Conservation (phyloP, 53 echinoderm and acorn worm genomes). For the Holothuria scabra region DNA sequence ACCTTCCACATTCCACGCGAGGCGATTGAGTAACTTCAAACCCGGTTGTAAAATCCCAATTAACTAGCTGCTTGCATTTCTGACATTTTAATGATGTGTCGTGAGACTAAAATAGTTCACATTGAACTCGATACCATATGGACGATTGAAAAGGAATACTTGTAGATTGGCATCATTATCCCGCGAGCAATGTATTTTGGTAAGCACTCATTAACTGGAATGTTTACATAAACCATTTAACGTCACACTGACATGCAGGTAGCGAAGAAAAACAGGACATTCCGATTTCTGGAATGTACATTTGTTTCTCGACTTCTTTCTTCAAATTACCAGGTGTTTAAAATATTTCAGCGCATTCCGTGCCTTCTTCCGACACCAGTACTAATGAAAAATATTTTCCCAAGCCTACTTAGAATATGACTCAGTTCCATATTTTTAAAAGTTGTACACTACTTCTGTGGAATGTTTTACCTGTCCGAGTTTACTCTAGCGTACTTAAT, state of each 20-base stretch:
- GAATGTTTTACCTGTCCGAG: too few relatives aligned
- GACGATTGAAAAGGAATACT: slow-evolving; percentile 1
- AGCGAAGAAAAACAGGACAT: slow-evolving; percentile 29
- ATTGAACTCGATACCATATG: slow-evolving; percentile 32
- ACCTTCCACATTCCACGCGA: slow-evolving; percentile 38
- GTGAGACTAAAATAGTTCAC: slow-evolving; percentile 23
- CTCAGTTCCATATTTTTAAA: too few relatives aligned
- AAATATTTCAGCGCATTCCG: slow-evolving; percentile 33
- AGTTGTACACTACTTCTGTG: too few relatives aligned
- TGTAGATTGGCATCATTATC: slow-evolving; percentile 1
- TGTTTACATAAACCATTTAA: slow-evolving; percentile 44
- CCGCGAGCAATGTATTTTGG: slow-evolving; percentile 12
- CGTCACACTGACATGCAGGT: slow-evolving; percentile 12
- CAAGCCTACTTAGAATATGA: too few relatives aligned
- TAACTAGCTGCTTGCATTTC: slow-evolving; percentile 37
- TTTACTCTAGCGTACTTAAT: too few relatives aligned
- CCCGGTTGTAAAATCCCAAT: slow-evolving; percentile 14
- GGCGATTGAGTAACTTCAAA: slow-evolving; percentile 18
- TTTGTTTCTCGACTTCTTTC: slow-evolving; percentile 17
- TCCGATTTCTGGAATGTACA: slow-evolving; percentile 39
- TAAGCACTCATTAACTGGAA: slow-evolving; percentile 19
- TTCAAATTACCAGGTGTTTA: slow-evolving; percentile 39
- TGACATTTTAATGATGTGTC: slow-evolving; percentile 37
- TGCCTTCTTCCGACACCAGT: slow-evolving; percentile 21
- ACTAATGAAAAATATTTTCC: background rate